These are phyloP conservation scores for Sinocyclocheilus anshuiensis DNA, from an alignment of 2,113 vertebrate species.

Conservation along the genomic window DNA sequence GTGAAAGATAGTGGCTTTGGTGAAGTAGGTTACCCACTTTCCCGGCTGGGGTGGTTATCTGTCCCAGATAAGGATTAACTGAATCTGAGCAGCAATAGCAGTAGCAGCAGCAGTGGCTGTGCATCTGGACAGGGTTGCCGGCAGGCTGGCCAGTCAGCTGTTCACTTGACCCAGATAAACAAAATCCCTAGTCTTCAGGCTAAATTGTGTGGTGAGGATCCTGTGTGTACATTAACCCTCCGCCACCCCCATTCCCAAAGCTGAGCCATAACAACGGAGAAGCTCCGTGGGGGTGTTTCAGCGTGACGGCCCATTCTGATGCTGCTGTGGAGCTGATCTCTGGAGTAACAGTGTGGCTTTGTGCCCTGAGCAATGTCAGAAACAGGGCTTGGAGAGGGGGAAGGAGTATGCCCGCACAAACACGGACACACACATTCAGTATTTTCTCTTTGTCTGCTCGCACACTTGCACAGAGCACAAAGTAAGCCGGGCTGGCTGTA, in stretches of 20 bases:
- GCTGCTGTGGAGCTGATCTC: not conserved
- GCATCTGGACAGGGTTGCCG: constrained; percentile 1
- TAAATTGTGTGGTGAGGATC: constrained; percentile 17
- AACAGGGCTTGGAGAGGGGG: not conserved
- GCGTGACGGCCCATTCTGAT: not conserved
- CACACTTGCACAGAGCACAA: not conserved
- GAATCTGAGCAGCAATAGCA: not conserved
- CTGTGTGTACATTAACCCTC: constrained; percentile 31
- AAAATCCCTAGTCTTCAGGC: constrained; percentile 15
- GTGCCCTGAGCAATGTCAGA: not conserved
- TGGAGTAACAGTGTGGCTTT: constrained; percentile 29
- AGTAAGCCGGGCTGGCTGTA: not conserved
- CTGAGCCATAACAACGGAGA: constrained; percentile 21
- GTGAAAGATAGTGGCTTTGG: constrained; percentile 51
- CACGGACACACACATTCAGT: not conserved
- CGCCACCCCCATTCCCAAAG: not conserved
- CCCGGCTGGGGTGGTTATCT: not conserved
- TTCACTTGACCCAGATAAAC: constrained; percentile 30
- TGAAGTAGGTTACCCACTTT: constrained; percentile 64
- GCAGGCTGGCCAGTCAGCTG: not conserved
- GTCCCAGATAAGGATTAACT: constrained; percentile 29
- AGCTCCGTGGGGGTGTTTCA: not conserved
- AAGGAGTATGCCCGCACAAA: not conserved
- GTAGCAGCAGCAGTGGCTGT: constrained; percentile 15
- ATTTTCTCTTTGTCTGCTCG: not conserved